Conservation (phyloP, 2,888 invertebrate genomes). For the Drosophila anomalipes region DNA sequence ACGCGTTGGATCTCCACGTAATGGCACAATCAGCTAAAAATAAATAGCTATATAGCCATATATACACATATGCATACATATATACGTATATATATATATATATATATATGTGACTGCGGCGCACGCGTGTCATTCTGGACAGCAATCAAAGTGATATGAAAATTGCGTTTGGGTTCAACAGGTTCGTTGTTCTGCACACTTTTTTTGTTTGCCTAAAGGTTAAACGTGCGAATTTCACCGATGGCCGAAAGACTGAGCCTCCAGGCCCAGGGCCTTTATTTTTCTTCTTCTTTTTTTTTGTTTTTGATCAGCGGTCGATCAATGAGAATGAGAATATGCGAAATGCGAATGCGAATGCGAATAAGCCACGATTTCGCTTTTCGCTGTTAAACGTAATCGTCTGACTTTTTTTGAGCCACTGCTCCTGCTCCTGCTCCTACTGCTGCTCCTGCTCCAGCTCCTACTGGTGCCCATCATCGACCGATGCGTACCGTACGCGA, state of each 20-base stretch:
- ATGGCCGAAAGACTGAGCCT: conserved; percentile 48
- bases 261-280: conserved; percentile 28
- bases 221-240: conserved; percentile 83
- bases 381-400: conserved; percentile 80
- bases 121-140: conserved; percentile 80
- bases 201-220: conserved; percentile 78
- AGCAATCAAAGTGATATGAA: conserved; percentile 84
- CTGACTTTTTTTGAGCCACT: conserved; percentile 74
- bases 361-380: conserved; percentile 52
- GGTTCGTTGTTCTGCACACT: conserved; percentile 68
- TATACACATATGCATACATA: not conserved
- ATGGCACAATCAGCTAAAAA: conserved; percentile 52
- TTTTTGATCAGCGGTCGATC: conserved; percentile 68
- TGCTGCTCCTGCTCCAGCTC: conserved; percentile 47
- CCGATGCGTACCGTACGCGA: conserved; percentile 77
- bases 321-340: conserved; percentile 44
- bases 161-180: conserved; percentile 83
- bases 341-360: conserved; percentile 28
- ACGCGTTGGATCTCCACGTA: conserved; percentile 59
- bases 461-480: conserved; percentile 45
- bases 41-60: conserved; percentile 49
- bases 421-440: conserved; percentile 10
- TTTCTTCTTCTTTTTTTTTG: not conserved
- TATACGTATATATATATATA: not conserved
- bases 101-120: conserved; percentile 47